phyloP scores from a whole-genome alignment of 37 sponge, comb jelly and placozoan genomes.

The Ephydatia muelleri region DNA sequence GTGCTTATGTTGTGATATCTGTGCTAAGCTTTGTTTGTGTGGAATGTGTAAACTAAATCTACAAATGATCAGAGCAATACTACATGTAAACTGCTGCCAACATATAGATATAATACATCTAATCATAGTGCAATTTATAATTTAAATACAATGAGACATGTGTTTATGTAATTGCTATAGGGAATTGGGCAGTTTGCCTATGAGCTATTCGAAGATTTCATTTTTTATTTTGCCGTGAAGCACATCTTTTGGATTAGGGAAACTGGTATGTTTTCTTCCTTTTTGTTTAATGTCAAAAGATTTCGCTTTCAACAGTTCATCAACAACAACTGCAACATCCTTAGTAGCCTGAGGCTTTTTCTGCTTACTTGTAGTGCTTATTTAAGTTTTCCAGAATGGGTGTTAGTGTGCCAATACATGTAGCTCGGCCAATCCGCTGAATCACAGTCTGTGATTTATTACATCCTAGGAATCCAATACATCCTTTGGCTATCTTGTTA shows the following conservation, averaged over 20 bases:
- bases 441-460: background rate
- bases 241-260: background rate
- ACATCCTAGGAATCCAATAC: conserved; percentile 16
- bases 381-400: too few species aligned
- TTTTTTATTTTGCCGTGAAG: background rate
- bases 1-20: conserved; percentile 31
- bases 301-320: background rate
- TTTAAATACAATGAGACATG: too few species aligned
- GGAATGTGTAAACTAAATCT: background rate
- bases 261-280: background rate
- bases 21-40: conserved; percentile 3
- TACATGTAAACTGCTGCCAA: too few species aligned
- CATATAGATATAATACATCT: too few species aligned
- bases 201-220: background rate
- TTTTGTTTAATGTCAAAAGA: background rate
- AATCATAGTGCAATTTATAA: too few species aligned
- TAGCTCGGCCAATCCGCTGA: background rate
- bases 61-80: background rate
- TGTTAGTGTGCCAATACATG: background rate
- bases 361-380: background rate
- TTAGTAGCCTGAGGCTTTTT: background rate
- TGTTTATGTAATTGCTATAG: background rate
- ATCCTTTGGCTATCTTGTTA: background rate
- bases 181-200: conserved; percentile 4
- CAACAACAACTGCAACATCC: conserved; percentile 6